Evolutionary conservation across 2,797 vertebrate genomes (phyloP), one percentile per base, ranked within the genome.

Genomic region (Fistularia commersonii): DNA sequence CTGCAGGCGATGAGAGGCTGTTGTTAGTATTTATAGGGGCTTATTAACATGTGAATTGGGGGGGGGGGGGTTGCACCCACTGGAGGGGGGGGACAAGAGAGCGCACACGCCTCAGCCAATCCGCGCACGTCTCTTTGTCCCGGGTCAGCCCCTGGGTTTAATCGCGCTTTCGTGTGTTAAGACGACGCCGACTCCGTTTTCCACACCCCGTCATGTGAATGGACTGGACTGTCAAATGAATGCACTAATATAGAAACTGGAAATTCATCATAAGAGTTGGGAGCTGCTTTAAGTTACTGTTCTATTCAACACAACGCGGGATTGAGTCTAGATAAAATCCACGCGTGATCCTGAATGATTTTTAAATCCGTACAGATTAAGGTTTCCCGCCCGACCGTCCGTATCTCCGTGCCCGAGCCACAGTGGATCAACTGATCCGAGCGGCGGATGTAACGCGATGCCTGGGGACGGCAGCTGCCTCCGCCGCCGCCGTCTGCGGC

Each of bases 391-490:
- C 75, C 79, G 48, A 63, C 71, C 10, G 11, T 12, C 49, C 42
- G 10, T 11, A 11, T 6, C 32, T 50, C 35, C 43, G 54, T 75
- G 77, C 70, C 68, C 56, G 32, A 57, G 66, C 58, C 67, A 70
- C 86, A 39, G 58, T 63, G 81, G 68, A 76, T 79, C 64, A 57
- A 71, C 10, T 47, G 51, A 54, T 34, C 59, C 69, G 80, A 78
- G 88, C 85, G 87, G 87, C 87, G 89, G 76, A 82, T 90, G 92
- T 91, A 93, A 94, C 83, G 86, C 88, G 92, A 94, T 90, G 91
- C 88, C 82, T 86, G 74, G 90, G 92, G 90, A 84, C 90, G 91
- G 92, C 93, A 91, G 90, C 91, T 92, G 91, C 87, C 85, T 90
- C 87, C 85, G 70, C 80, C 73, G 82, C 87, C 77, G 85, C 80